These are phyloP conservation scores for Felis catus DNA, from an alignment of 2,113 vertebrate species.

Conservation along the genomic window F.catus_Fca126_mat1.0 CM031415.1:40214001-40214500, in stretches of 20 bases:
- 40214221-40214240: not conserved
- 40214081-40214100: not conserved
- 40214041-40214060: not conserved
- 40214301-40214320: not conserved
- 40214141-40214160: not conserved
- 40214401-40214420: not conserved
- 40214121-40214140: not conserved
- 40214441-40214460: not conserved
- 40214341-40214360: not conserved
- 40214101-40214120: not conserved
- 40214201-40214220: not conserved
- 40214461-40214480: not conserved
- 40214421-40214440: not conserved
- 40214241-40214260: not conserved
- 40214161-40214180: not conserved
- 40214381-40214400: not conserved
- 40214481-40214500: not conserved
- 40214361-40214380: not conserved
- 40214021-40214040: not conserved
- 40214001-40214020: not conserved
- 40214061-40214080: not conserved
- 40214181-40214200: not conserved
- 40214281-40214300: not conserved
- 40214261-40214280: not conserved
- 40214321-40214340: not conserved